A percentile compares a stretch with the other conserved stretches of the same genome.
Conservation (phyloP, 1,140 invertebrate species). For the Pogonomyrmex californicus region DNA sequence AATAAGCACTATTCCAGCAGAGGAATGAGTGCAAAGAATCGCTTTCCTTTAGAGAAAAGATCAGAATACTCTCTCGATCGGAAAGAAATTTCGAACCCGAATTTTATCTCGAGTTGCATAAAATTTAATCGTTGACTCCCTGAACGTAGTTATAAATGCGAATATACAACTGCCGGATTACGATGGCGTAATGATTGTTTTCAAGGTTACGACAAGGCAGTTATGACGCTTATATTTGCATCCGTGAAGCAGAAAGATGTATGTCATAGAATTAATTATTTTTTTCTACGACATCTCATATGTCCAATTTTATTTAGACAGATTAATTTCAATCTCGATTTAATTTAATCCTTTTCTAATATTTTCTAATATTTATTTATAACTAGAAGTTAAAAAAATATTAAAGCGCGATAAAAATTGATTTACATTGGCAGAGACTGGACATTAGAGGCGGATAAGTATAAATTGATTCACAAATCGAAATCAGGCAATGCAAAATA, state of each 20-base stretch:
- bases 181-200: slow-evolving; percentile 38
- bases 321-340: too few relatives aligned
- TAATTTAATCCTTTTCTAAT: too few relatives aligned
- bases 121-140: slow-evolving; percentile 8
- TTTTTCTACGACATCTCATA: not conserved
- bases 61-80: not conserved
- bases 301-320: too few relatives aligned
- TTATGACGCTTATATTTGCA: slow-evolving; percentile 7
- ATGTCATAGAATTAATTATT: not conserved
- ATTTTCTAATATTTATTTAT: too few relatives aligned
- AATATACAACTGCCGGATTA: not conserved
- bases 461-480: not conserved
- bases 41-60: too few relatives aligned
- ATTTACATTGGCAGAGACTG: too few relatives aligned
- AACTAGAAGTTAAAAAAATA: too few relatives aligned
- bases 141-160: not conserved
- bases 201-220: slow-evolving; percentile 11
- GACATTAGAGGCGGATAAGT: too few relatives aligned
- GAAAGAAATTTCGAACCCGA: not conserved
- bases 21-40: too few relatives aligned
- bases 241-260: not conserved
- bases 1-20: not conserved
- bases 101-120: not conserved
- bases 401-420: too few relatives aligned
- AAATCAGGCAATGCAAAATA: not conserved